Evolutionary conservation across 2,113 vertebrate species (phyloP), one percentile per base, ranked within the genome.

Genomic region (Alces alces): DNA sequence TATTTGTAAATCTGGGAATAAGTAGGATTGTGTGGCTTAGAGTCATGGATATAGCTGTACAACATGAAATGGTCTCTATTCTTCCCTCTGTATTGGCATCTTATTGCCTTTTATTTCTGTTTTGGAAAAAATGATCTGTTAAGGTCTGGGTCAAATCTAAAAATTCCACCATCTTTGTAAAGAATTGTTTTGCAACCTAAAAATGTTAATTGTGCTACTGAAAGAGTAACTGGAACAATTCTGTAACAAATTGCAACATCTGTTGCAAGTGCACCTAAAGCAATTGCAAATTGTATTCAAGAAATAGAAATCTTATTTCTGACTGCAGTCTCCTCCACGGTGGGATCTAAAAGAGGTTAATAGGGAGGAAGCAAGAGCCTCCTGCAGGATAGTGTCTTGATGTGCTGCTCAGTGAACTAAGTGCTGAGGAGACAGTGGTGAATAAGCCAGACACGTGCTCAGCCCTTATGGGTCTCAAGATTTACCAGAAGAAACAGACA

Each of bases 231-330:
- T 64, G 25, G 30, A 92, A 88, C 25, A 55, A 14, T 88, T 95
- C 92, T 97, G 55, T 85, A 90, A 92, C 84, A 92, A 55, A 92
- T 23, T 89, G 66, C 92, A 66, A 33, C 43, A 39, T 78, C 36
- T 73, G 21, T 79, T 82, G 55, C 78, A 93, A 94, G 47, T 83
- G 6, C 14, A 78, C 57, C 80, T 93, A 90, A 87, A 94, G 66
- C 89, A 95, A 83, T 13, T 90, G 30, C 60, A 94, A 94, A 73
- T 92, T 86, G 50, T 84, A 61, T 91, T 73, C 30, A 94, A 83
- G 70, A 91, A 96, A 91, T 30, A 89, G 54, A 95, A 92, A 93
- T 83, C 66, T 36, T 36, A 36, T 92, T 95, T 94, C 91, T 76
- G 89, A 97, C 93, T 86, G 47, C n/a, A 70, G 0, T 61, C 60